Evolutionary conservation across 92 coral and sea anemone genomes (phyloP).

Genomic region (Micromussa lordhowensis): DNA sequence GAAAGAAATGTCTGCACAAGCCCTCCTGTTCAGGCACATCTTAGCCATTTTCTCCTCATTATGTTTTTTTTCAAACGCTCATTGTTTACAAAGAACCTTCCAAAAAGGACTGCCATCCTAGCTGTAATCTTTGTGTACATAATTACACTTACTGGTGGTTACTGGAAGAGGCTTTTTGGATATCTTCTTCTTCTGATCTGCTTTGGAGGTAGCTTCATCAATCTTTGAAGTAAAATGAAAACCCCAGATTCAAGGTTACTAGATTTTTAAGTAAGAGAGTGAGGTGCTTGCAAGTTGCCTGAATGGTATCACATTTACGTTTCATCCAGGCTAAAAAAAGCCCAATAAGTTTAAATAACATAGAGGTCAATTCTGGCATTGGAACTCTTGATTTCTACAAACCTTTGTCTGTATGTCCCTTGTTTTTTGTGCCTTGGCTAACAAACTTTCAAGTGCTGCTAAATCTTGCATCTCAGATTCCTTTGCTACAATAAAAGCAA

Average conservation of each 20-base stretch:
- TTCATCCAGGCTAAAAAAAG: no score
- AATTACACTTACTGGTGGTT: constrained; percentile 22
- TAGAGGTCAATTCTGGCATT: not conserved
- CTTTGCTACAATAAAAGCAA: constrained; percentile 5
- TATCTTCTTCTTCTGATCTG: not conserved
- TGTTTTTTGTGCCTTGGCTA: constrained; percentile 91
- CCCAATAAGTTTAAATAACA: not conserved
- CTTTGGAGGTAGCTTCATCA: constrained; percentile 15
- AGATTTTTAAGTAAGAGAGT: no score
- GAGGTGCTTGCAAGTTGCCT: no score
- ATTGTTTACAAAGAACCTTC: not conserved
- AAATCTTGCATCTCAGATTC: constrained; percentile 72
- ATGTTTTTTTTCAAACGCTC: no score
- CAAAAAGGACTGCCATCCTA: not conserved
- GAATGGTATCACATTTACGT: no score
- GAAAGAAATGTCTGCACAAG: no score
- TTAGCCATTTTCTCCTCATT: no score
- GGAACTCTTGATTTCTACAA: not conserved
- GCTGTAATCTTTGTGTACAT: no score
- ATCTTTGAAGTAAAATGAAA: not conserved
- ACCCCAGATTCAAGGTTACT: not conserved
- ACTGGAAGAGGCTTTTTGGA: constrained; percentile 20
- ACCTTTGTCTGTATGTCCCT: constrained; percentile 90
- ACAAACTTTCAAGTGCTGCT: constrained; percentile 78
- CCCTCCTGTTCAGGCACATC: no score